Conservation (phyloP, 2,888 invertebrate species). For the Palloptera scutellata region DNA sequence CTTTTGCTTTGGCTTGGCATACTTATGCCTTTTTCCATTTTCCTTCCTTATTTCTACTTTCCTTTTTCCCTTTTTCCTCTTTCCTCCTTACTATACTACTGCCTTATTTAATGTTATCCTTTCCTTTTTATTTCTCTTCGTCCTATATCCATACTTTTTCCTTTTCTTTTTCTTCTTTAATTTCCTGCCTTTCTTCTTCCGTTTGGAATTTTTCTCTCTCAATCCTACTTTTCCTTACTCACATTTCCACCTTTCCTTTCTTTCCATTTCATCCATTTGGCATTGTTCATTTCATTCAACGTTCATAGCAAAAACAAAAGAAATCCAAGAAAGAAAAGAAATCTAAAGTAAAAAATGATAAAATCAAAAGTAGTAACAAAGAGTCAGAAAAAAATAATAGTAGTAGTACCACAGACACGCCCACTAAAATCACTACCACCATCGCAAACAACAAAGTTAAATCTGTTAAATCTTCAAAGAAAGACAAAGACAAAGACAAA, state of each 20-base stretch:
- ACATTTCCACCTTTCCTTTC: background rate
- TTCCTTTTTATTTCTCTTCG: too few species aligned
- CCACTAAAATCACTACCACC: constrained; percentile 37
- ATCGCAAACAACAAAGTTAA: constrained; percentile 41
- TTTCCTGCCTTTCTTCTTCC: background rate
- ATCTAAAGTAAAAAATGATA: constrained; percentile 41
- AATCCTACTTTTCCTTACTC: too few species aligned
- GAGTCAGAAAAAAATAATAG: too few species aligned
- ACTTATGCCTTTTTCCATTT: background rate
- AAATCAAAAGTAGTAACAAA: too few species aligned
- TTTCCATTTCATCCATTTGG: constrained; percentile 13
- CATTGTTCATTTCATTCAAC: constrained; percentile 5
- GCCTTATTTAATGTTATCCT: too few species aligned
- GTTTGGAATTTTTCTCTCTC: too few species aligned
- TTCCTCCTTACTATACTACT: too few species aligned
- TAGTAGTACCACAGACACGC: constrained; percentile 32
- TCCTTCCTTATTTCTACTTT: background rate
- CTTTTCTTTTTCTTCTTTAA: too few species aligned
- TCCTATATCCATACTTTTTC: too few species aligned
- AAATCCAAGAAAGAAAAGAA: constrained; percentile 46
- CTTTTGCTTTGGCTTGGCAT: too few species aligned
- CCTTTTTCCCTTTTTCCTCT: background rate
- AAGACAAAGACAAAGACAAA: too few species aligned
- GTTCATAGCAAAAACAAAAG: constrained; percentile 37
- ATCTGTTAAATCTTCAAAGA: background rate